phyloP scores from a whole-genome alignment of 2,888 invertebrate genomes.

The Labia minor region DNA sequence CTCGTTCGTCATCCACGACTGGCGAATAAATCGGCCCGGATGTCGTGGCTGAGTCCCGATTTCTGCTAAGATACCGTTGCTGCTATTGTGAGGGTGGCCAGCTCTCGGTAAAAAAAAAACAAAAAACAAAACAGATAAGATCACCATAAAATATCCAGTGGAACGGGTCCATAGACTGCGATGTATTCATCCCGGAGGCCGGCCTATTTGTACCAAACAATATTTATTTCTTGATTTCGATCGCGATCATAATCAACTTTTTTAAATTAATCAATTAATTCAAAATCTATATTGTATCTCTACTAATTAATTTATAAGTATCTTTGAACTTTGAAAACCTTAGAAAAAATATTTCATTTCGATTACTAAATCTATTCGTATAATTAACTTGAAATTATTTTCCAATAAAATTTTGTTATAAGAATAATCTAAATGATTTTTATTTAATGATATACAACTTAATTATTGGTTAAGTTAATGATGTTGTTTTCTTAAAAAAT shows the following conservation, averaged over 20 bases:
- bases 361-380: too few species aligned
- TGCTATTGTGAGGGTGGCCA: slow-evolving; percentile 3
- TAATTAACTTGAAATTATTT: too few species aligned
- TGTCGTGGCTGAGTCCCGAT: not conserved
- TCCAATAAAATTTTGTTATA: too few species aligned
- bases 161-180: not conserved
- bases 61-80: not conserved
- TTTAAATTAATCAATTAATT: slow-evolving; percentile 6
- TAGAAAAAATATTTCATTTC: too few species aligned
- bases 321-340: too few species aligned
- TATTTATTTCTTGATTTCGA: not conserved
- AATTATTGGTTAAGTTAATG: too few species aligned
- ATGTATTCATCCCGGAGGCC: not conserved
- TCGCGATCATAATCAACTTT: not conserved
- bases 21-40: slow-evolving; percentile 1
- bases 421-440: too few species aligned
- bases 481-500: too few species aligned
- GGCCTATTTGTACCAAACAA: not conserved
- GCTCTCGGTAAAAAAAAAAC: not conserved
- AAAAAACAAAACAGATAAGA: not conserved
- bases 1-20: not conserved
- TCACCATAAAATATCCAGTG: not conserved
- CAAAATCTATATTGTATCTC: not conserved
- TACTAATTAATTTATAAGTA: not conserved
- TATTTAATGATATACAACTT: too few species aligned